These are phyloP conservation scores for Hecatera dysodea DNA, from an alignment of 2,888 invertebrate species.

Conservation along the genomic window DNA sequence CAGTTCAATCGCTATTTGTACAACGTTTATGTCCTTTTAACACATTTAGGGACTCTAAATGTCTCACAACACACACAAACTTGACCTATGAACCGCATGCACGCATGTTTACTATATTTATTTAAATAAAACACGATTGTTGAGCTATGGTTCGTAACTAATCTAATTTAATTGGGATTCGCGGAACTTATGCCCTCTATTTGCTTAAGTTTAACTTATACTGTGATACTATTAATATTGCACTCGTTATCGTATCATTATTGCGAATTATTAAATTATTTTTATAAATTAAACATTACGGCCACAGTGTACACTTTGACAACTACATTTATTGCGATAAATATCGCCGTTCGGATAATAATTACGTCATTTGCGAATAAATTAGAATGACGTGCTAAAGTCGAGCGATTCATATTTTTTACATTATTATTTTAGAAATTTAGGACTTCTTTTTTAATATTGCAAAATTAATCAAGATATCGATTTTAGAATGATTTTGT, in stretches of 20 bases:
- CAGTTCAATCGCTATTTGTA: constrained; percentile 53
- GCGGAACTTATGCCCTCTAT: constrained; percentile 21
- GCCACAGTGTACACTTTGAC: constrained; percentile 55
- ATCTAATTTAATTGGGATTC: constrained; percentile 36
- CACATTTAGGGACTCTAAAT: constrained; percentile 67
- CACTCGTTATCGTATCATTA: constrained; percentile 68
- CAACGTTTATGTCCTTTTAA: constrained; percentile 71
- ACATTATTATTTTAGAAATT: not conserved
- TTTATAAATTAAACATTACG: constrained; percentile 54
- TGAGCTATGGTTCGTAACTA: constrained; percentile 41
- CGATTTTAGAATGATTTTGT: too few species aligned
- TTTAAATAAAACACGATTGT: constrained; percentile 63
- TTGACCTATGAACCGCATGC: constrained; percentile 80
- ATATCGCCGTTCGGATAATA: constrained; percentile 54
- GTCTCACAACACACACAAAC: constrained; percentile 72
- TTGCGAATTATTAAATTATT: constrained; percentile 62
- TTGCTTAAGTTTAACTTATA: constrained; percentile 25
- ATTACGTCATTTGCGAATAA: constrained; percentile 38
- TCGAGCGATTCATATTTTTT: not conserved
- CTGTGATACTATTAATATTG: constrained; percentile 59
- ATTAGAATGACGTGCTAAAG: not conserved
- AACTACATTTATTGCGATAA: constrained; percentile 50
- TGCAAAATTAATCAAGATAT: not conserved
- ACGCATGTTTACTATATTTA: constrained; percentile 76
- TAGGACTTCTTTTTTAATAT: not conserved